Evolutionary conservation across 1,140 invertebrate species (phyloP), one percentile per base, ranked within the genome.

Genomic region (Leptestheria dahalacensis): DNA sequence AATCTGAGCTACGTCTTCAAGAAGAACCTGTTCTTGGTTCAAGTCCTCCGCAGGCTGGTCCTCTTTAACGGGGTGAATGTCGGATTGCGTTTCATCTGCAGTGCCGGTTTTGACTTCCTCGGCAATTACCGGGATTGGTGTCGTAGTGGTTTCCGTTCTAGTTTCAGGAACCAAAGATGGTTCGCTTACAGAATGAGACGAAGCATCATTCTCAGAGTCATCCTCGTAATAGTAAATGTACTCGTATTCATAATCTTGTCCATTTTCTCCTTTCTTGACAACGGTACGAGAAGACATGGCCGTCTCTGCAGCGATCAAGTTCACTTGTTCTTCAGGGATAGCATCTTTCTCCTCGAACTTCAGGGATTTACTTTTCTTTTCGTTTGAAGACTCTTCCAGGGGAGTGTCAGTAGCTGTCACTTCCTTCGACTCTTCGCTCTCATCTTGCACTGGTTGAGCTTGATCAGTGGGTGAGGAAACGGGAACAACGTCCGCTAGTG

Each of bases 191-290:
- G 23, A 12, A 18, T 28, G 4, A 11, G 33, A 1, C 11, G 25
- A 24, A 25, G 23, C 47, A 11, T 88, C 85, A 61, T 88, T 86
- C 23, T 67, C 67, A 41, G 47, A 47, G 9, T 41, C 61, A 63
- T 89, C 85, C 61, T 90, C 88, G 66, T 91, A 91, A 68, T 91
- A 91, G 66, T 91, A 91, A 20, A 90, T 84, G 65, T 91, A 91
- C 68, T 90, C 88, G 68, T 90, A 91, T 71, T 91, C 88, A 66
- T 91, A 90, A 65, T 91, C 87, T 71, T 89, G 83, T 3, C 88
- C 88, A 66, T 89, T 88, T n/a, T 86, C 85, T 24, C 85, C 87
- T 71, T 89, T 90, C 66, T 90, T 88, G 26, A 89, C 82, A 76
- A 88, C 79, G 61, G 85, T 83, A 61, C 82, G 71, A 1, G 82